These are phyloP conservation scores for Luperina testacea DNA, from an alignment of 2,888 invertebrate species.

Conservation along the genomic window DNA sequence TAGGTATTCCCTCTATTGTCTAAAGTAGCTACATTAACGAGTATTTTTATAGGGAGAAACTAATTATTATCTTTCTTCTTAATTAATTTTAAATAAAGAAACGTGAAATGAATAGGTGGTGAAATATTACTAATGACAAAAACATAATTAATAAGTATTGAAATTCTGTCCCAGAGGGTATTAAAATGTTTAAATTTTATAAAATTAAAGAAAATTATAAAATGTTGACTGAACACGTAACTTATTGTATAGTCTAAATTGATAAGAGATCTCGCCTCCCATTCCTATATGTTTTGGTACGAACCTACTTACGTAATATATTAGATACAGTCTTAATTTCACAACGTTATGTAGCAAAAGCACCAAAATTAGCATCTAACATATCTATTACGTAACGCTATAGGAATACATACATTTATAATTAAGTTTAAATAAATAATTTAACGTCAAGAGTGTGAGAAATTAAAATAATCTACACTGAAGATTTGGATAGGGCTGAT, in stretches of 20 bases:
- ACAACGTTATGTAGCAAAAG: conserved; percentile 76
- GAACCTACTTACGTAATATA: conserved; percentile 51
- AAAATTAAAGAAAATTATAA: neutral
- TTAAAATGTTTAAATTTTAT: neutral
- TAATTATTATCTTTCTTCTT: neutral
- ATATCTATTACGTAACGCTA: conserved; percentile 20
- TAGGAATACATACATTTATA: conserved; percentile 32
- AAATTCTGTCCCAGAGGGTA: neutral
- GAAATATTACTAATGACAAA: neutral
- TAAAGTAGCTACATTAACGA: conserved; percentile 29
- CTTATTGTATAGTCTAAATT: conserved; percentile 35
- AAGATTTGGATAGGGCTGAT: conserved; percentile 6
- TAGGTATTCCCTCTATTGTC: conserved; percentile 5
- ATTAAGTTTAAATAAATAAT: neutral
- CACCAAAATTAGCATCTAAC: conserved; percentile 38
- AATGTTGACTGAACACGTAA: conserved; percentile 22
- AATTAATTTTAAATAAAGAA: conserved; percentile 7
- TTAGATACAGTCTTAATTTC: conserved; percentile 80
- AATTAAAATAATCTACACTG: neutral
- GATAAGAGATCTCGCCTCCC: conserved; percentile 69
- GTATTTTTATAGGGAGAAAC: conserved; percentile 49
- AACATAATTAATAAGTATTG: no score
- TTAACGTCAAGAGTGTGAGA: neutral
- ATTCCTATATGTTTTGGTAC: conserved; percentile 65
- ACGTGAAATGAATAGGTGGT: neutral